phyloP scores from a whole-genome alignment of 2,113 vertebrate species.

The Gambusia holbrooki region DNA sequence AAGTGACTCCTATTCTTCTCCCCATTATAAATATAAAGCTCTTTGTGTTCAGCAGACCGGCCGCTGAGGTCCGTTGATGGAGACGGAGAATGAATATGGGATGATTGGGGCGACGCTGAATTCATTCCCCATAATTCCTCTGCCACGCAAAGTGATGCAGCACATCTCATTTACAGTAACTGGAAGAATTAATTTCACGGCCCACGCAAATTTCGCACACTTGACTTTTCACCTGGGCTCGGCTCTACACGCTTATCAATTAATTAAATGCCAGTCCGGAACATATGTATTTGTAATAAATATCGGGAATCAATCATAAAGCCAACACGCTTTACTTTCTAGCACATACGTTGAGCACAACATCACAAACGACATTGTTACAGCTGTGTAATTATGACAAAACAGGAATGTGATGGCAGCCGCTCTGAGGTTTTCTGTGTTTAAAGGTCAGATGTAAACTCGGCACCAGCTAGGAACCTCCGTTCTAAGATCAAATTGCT shows the following conservation, averaged over 20 bases:
- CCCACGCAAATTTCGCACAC: slow-evolving; percentile 49
- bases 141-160: slow-evolving; percentile 54
- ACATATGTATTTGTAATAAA: slow-evolving; percentile 45
- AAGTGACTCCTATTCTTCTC: background rate
- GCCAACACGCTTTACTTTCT: slow-evolving; percentile 25
- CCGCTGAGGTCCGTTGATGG: background rate
- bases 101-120: slow-evolving; percentile 49
- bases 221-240: slow-evolving; percentile 61
- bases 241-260: slow-evolving; percentile 31
- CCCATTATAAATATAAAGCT: too few relatives aligned
- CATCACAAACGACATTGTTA: slow-evolving; percentile 62
- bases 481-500: slow-evolving; percentile 1
- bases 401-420: slow-evolving; percentile 38
- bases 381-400: slow-evolving; percentile 46
- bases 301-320: slow-evolving; percentile 56
- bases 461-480: background rate
- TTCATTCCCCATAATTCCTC: slow-evolving; percentile 59
- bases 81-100: slow-evolving; percentile 42
- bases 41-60: background rate
- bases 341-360: slow-evolving; percentile 36
- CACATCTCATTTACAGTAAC: slow-evolving; percentile 62
- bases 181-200: slow-evolving; percentile 45
- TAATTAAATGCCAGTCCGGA: slow-evolving; percentile 53
- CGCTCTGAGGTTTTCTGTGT: slow-evolving; percentile 47
- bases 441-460: slow-evolving; percentile 65